phyloP scores from a whole-genome alignment of 1,140 invertebrate species.

The Panagrolaimus sp. region DNA sequence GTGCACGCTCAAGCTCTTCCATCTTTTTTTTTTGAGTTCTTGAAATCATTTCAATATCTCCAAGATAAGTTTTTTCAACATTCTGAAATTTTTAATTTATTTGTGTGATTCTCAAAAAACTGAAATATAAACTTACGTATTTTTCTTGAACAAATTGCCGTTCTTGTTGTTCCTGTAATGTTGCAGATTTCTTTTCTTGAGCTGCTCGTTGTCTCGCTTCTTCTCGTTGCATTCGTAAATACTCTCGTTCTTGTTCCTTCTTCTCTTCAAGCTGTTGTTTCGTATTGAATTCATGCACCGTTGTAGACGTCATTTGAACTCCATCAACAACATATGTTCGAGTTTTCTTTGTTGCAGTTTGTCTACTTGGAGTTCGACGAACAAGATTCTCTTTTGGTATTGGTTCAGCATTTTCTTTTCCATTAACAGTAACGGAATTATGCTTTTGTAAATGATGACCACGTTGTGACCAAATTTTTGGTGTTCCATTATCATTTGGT shows the following conservation, averaged over 20 bases:
- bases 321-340: constrained; percentile 53
- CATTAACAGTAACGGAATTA: not conserved
- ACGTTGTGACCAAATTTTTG: too few relatives aligned
- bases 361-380: constrained; percentile 37
- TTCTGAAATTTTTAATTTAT: constrained; percentile 64
- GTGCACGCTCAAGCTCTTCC: constrained; percentile 83
- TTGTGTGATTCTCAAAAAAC: constrained; percentile 7
- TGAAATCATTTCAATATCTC: constrained; percentile 78
- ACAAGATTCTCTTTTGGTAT: constrained; percentile 12
- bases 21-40: constrained; percentile 82
- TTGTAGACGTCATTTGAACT: constrained; percentile 54
- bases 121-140: constrained; percentile 29
- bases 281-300: constrained; percentile 54
- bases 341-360: constrained; percentile 56
- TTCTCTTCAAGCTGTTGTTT: constrained; percentile 52
- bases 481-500: not conserved
- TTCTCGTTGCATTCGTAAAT: constrained; percentile 55
- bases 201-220: constrained; percentile 51
- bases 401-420: constrained; percentile 7
- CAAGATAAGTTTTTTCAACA: constrained; percentile 79
- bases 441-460: not conserved
- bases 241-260: constrained; percentile 53
- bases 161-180: constrained; percentile 45
- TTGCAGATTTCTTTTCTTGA: constrained; percentile 34
- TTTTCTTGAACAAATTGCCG: constrained; percentile 47